These are phyloP conservation scores for Diarsia rubi DNA, from an alignment of 2,888 invertebrate species.

Conservation along the genomic window DNA sequence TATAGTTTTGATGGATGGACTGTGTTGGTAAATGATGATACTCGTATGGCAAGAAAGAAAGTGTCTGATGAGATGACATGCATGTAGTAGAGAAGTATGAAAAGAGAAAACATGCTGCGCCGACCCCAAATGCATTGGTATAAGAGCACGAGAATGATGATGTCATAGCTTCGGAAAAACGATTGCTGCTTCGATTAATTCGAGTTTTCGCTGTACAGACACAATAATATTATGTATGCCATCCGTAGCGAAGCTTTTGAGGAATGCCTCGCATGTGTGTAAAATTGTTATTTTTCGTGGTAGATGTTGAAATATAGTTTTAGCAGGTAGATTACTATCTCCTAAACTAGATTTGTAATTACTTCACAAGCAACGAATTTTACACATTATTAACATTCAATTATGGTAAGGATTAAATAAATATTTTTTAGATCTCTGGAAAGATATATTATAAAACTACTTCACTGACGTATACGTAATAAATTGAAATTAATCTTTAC, in stretches of 20 bases:
- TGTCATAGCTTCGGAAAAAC: too few relatives aligned
- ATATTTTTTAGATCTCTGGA: not conserved
- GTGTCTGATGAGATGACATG: too few relatives aligned
- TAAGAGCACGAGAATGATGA: too few relatives aligned
- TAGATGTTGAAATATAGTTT: not conserved
- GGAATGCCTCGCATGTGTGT: not conserved
- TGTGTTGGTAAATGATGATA: too few relatives aligned
- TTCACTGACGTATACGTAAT: not conserved
- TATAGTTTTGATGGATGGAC: too few relatives aligned
- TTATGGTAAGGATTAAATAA: not conserved
- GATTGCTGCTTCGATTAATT: too few relatives aligned
- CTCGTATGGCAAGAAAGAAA: too few relatives aligned
- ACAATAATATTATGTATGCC: not conserved
- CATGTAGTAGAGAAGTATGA: too few relatives aligned
- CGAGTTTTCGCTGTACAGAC: too few relatives aligned
- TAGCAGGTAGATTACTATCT: slow-evolving; percentile 3
- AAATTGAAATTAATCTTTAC: too few relatives aligned
- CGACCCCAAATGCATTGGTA: too few relatives aligned
- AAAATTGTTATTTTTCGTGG: not conserved
- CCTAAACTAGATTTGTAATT: slow-evolving; percentile 17
- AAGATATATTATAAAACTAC: not conserved
- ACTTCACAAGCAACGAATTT: slow-evolving; percentile 1
- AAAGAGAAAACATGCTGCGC: too few relatives aligned
- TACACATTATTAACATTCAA: not conserved
- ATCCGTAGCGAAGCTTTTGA: not conserved